phyloP scores from a whole-genome alignment of 2,113 vertebrate species.

The Colossoma macropomum region DNA sequence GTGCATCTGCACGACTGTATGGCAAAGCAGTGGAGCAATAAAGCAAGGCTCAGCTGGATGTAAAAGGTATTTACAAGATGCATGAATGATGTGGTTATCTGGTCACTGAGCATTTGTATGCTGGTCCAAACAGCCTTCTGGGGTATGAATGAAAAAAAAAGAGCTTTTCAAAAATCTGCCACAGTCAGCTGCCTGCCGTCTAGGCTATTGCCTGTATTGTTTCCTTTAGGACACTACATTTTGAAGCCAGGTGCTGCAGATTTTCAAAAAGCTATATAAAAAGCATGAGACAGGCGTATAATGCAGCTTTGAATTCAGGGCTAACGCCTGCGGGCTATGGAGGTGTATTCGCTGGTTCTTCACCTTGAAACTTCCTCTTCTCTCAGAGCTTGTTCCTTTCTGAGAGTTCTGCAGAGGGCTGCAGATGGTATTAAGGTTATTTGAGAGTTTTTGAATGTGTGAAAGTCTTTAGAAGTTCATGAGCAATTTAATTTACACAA shows the following conservation, averaged over 20 bases:
- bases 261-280: not conserved
- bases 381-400: not conserved
- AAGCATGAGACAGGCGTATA: not conserved
- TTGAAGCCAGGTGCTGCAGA: not conserved
- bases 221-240: not conserved
- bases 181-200: constrained; percentile 6
- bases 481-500: no score
- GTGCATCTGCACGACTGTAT: not conserved
- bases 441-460: not conserved
- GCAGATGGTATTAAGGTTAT: not conserved
- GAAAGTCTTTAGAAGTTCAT: not conserved
- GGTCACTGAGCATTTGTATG: constrained; percentile 48
- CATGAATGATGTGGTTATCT: constrained; percentile 45
- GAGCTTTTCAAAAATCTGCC: constrained; percentile 23
- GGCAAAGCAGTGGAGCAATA: not conserved
- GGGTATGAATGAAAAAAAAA: not conserved
- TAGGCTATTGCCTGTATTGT: constrained; percentile 14
- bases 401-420: not conserved
- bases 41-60: constrained; percentile 29
- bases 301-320: constrained; percentile 17
- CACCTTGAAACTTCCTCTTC: not conserved
- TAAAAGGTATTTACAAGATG: constrained; percentile 38
- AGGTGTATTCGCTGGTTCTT: not conserved
- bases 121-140: constrained; percentile 32
- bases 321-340: not conserved